Evolutionary conservation across 2,113 vertebrate genomes (phyloP).

Genomic region (Pimephales promelas): DNA sequence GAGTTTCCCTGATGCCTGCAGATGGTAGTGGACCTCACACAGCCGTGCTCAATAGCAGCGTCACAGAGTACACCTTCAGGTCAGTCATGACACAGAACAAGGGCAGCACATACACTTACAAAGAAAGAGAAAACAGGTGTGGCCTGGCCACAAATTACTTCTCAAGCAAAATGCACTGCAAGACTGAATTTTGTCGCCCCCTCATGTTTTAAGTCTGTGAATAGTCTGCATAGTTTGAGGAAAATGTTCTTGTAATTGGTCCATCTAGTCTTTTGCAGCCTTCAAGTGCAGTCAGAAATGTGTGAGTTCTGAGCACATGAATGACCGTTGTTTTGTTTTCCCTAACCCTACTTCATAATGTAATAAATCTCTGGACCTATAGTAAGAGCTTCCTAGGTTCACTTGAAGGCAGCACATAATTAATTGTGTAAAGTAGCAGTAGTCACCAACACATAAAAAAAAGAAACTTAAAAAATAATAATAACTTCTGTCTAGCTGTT

Average conservation of each 20-base stretch:
- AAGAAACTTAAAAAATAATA: background rate
- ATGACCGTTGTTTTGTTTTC: background rate
- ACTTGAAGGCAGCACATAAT: background rate
- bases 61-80: constrained; percentile 86
- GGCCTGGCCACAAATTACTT: too few species aligned
- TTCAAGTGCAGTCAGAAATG: background rate
- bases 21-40: constrained; percentile 74
- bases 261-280: background rate
- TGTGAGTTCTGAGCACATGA: background rate
- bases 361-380: background rate
- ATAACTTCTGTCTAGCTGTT: too few species aligned
- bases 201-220: background rate
- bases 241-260: background rate
- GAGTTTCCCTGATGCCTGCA: constrained; percentile 79
- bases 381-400: background rate
- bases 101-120: background rate
- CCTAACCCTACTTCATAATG: background rate
- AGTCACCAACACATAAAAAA: background rate
- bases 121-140: background rate
- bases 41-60: constrained; percentile 81
- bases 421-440: background rate
- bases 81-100: constrained; percentile 69
- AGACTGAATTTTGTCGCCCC: too few species aligned
- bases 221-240: background rate
- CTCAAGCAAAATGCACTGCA: too few species aligned